These are phyloP conservation scores for Amphiprion clarkii DNA, from an alignment of 2,797 vertebrate genomes.

Conservation along the genomic window DNA sequence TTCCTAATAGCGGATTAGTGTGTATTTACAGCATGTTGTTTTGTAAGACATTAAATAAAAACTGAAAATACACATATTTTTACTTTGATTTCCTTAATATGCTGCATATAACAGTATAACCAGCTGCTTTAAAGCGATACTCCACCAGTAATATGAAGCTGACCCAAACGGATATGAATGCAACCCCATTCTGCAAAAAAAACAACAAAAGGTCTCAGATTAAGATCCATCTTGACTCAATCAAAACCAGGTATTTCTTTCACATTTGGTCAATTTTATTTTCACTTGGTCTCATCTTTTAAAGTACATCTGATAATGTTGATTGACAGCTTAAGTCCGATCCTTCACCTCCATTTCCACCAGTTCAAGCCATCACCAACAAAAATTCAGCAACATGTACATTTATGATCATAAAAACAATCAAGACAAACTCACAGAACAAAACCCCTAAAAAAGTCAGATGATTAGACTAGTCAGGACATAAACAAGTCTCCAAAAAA, in stretches of 20 bases:
- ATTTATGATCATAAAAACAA: slow-evolving; percentile 68
- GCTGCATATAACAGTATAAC: no score
- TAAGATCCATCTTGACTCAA: neutral
- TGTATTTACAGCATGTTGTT: no score
- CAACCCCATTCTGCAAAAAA: no score
- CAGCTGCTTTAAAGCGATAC: no score
- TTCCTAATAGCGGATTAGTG: no score
- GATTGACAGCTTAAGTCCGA: slow-evolving; percentile 50
- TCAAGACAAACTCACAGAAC: slow-evolving; percentile 41
- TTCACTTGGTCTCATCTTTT: slow-evolving; percentile 79
- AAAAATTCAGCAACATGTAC: slow-evolving; percentile 63
- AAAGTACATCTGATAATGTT: slow-evolving; percentile 68
- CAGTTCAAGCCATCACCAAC: slow-evolving; percentile 49
- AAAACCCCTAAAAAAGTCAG: slow-evolving; percentile 42
- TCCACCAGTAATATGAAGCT: no score
- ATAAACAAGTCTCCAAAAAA: slow-evolving; percentile 29
- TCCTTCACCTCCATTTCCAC: slow-evolving; percentile 58
- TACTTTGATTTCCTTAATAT: no score
- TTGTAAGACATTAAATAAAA: no score
- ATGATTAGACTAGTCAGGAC: slow-evolving; percentile 37
- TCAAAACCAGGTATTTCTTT: slow-evolving; percentile 8
- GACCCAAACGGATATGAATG: no score
- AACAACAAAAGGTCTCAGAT: no score
- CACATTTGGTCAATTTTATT: slow-evolving; percentile 83
- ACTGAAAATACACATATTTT: no score